Base-by-base conservation (phyloP, 2,888 invertebrate species). In the Branchipolynoe longqiensis region DNA sequence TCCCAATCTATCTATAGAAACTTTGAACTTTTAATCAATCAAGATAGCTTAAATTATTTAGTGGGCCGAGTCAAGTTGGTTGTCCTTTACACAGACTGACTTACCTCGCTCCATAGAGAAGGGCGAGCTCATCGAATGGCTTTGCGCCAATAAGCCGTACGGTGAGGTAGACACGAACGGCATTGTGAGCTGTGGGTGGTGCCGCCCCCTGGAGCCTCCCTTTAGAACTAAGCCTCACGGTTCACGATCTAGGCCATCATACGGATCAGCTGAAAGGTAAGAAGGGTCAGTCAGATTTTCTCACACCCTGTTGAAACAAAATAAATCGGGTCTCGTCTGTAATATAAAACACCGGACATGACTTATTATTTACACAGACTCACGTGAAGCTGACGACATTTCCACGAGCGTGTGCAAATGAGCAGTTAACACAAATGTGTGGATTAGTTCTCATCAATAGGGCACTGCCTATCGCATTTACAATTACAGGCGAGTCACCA, bases 71-170 rank as follows among this genome's bases (percentile, higher is more conserved):
- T 48, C 8, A 12, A 48, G 8, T 12, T 48, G 48, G 48, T 8
- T 48, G 18, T 48, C 48, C 8, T 48, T 12, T 18, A 48, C 14
- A 78, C 41, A 78, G 3, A 41, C 28, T 38, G 8, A 4, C 2
- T 78, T 78, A 78, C 78, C 78, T 78, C 78, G 22, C 18, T 78
- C 78, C 31, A 78, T 48, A 33, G 78, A 78, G 48, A 78, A 78
- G 78, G 78, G 78, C n/a, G 78, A 78, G 78, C 48, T 48, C 78
- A 78, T 78, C 28, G 78, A 78, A 12, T 54, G 41, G 78, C 48
- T 54, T 28, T 78, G 78, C 1, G 78, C 41, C 41, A 78, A 33
- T 33, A 54, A 22, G 22, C 78, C 78, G 28, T 78, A 78, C 28
- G 78, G 69, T 22, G 69, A 78, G 14, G 78, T 33, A 3, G 73